Percentiles rank a stretch among this genome's conserved stretches.
phyloP scores from a whole-genome alignment of 2,113 vertebrate genomes.

The Istiophorus platypterus region DNA sequence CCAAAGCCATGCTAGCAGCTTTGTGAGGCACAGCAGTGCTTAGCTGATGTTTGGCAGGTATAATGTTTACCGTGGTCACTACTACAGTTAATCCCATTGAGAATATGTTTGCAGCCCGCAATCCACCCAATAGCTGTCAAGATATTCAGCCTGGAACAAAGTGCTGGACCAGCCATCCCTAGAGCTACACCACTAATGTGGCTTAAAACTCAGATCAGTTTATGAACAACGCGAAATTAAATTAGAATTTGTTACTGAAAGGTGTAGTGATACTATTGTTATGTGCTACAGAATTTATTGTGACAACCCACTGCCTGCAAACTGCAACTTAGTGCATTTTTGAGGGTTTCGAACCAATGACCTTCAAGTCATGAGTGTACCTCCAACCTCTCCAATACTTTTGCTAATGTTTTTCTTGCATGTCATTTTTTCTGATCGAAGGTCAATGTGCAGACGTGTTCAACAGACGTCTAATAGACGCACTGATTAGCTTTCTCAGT shows the following conservation, averaged over 20 bases:
- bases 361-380: neutral
- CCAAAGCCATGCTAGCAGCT: too few species aligned
- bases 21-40: too few species aligned
- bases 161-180: too few species aligned
- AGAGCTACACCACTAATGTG: neutral
- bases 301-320: slow-evolving; percentile 7
- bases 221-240: neutral
- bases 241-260: neutral
- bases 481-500: slow-evolving; percentile 30
- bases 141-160: too few species aligned
- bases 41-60: too few species aligned
- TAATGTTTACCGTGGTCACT: too few species aligned
- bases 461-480: slow-evolving; percentile 47
- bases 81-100: neutral
- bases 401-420: slow-evolving; percentile 8
- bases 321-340: too few species aligned
- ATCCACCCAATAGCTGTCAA: neutral
- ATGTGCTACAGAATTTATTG: slow-evolving; percentile 16
- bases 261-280: neutral
- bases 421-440: slow-evolving; percentile 10
- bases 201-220: neutral
- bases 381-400: neutral
- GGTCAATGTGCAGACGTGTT: slow-evolving; percentile 50
- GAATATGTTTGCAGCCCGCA: too few species aligned
- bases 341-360: slow-evolving; percentile 14